Conservation (phyloP, 1,140 invertebrate species). For the Drosophila eugracilis region DNA sequence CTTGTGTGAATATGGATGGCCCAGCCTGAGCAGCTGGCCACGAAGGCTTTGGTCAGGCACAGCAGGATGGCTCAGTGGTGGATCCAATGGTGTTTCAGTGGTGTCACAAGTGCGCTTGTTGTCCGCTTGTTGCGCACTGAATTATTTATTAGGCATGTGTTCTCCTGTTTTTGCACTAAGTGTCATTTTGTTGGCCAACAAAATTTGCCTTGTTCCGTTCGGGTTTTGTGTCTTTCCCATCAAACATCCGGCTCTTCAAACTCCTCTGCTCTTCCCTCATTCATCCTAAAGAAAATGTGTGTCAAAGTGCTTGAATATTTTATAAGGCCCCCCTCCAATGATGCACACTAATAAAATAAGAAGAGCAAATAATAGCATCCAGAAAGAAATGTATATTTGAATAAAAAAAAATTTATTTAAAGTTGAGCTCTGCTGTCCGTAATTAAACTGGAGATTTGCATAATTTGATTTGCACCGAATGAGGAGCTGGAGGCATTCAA, state of each 20-base stretch:
- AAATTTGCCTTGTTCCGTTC: slow-evolving; percentile 49
- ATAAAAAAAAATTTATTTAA: slow-evolving; percentile 63
- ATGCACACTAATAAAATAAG: slow-evolving; percentile 54
- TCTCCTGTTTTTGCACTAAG: slow-evolving; percentile 72
- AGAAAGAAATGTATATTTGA: neutral
- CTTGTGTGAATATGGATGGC: slow-evolving; percentile 56
- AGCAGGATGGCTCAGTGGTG: neutral
- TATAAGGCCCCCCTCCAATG: slow-evolving; percentile 51
- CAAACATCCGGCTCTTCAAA: too few relatives aligned
- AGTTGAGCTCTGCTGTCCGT: slow-evolving; percentile 33
- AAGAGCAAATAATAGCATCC: neutral
- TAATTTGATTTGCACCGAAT: slow-evolving; percentile 56
- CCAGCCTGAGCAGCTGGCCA: slow-evolving; percentile 29
- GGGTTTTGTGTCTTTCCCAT: slow-evolving; percentile 21
- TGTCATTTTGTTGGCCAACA: slow-evolving; percentile 72
- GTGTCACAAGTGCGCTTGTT: slow-evolving; percentile 71
- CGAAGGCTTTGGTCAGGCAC: slow-evolving; percentile 15
- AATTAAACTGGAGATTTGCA: slow-evolving; percentile 66
- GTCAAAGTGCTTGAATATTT: slow-evolving; percentile 63
- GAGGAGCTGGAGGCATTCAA: neutral
- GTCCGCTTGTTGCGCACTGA: slow-evolving; percentile 79
- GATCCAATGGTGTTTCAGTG: slow-evolving; percentile 1
- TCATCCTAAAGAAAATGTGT: slow-evolving; percentile 66
- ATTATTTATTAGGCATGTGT: slow-evolving; percentile 83
- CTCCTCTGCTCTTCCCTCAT: too few relatives aligned